Evolutionary conservation across 1,140 invertebrate genomes (phyloP).

Genomic region (Globodera rostochiensis): DNA sequence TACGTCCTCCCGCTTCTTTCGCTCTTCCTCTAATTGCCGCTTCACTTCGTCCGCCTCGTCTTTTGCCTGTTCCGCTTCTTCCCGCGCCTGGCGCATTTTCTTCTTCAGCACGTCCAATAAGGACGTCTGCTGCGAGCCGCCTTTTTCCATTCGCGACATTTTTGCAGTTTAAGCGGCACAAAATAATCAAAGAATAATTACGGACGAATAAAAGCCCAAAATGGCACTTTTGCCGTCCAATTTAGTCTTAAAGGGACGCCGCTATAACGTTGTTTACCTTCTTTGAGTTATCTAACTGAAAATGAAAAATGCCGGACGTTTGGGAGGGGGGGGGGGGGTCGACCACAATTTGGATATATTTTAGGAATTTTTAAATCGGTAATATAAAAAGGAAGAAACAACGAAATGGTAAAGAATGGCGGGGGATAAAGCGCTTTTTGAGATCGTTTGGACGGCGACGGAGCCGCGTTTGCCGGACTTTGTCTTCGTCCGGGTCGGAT

Average conservation of each 20-base stretch:
- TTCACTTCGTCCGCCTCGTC: slow-evolving; percentile 74
- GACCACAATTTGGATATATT: not conserved
- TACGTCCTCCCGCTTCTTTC: slow-evolving; percentile 66
- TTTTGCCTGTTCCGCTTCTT: slow-evolving; percentile 77
- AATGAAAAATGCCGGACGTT: not conserved
- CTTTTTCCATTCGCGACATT: slow-evolving; percentile 66
- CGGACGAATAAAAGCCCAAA: not conserved
- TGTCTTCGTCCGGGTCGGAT: not conserved
- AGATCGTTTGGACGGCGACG: not conserved
- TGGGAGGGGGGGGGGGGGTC: too few relatives aligned
- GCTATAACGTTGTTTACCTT: too few relatives aligned
- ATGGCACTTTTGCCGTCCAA: not conserved
- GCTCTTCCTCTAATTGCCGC: slow-evolving; percentile 64
- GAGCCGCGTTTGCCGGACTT: not conserved
- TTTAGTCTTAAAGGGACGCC: too few relatives aligned
- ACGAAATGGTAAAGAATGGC: not conserved
- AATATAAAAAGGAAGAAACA: not conserved
- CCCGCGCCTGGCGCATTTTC: slow-evolving; percentile 97
- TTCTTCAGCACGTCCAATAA: slow-evolving; percentile 93
- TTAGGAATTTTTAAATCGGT: too few relatives aligned
- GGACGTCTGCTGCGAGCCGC: slow-evolving; percentile 65
- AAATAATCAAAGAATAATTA: slow-evolving; percentile 17
- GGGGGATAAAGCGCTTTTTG: not conserved
- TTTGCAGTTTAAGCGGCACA: slow-evolving; percentile 8
- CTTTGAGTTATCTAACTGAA: not conserved